Conservation (phyloP, 2,113 vertebrate genomes). For the Microtus richardsoni region DNA sequence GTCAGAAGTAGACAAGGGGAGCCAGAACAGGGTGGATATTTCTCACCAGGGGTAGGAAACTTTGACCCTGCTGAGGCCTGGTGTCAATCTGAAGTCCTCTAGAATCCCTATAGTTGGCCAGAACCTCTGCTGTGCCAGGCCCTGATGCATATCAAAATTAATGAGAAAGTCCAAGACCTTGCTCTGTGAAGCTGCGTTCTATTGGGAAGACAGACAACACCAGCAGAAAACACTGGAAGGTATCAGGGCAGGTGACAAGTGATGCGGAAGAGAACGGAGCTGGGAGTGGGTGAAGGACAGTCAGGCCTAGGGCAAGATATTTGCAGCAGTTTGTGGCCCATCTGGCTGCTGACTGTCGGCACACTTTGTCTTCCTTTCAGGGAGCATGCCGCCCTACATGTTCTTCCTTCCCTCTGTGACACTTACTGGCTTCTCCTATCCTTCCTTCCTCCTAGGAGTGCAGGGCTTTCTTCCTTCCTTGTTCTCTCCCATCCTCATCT, state of each 20-base stretch:
- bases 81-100: fast-evolving
- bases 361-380: background rate
- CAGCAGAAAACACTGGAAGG: fast-evolving
- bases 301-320: too few species aligned
- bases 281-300: background rate
- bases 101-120: background rate
- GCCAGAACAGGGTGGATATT: background rate
- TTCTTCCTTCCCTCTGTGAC: background rate
- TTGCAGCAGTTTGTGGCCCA: too few species aligned
- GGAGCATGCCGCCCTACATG: fast-evolving
- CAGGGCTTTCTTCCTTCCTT: fast-evolving
- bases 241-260: too few species aligned
- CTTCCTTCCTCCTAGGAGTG: background rate
- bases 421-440: background rate
- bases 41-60: background rate
- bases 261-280: background rate
- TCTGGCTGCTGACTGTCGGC: fast-evolving
- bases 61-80: background rate
- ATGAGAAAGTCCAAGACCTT: background rate
- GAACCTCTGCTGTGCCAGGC: fast-evolving
- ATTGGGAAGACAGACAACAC: background rate
- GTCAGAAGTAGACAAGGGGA: background rate
- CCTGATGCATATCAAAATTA: background rate
- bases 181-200: background rate
- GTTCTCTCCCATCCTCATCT: too few species aligned